Evolutionary conservation across 2,113 vertebrate species (phyloP).

Genomic region (Odocoileus virginianus): DNA sequence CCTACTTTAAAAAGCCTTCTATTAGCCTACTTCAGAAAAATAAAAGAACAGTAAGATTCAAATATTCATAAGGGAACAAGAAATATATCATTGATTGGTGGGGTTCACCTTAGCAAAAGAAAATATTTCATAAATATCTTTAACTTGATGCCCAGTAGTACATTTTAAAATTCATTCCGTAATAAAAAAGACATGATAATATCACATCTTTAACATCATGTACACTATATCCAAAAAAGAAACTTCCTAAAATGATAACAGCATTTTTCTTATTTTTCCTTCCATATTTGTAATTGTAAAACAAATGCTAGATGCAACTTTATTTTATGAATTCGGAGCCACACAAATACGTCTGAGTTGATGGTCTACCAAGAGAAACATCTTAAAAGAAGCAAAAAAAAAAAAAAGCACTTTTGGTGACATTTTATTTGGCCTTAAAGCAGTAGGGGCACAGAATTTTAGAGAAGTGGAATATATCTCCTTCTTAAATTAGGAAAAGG

Average conservation of each 20-base stretch:
- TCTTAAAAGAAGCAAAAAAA: neutral
- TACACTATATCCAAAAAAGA: neutral
- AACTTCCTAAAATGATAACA: slow-evolving; percentile 14
- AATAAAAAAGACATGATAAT: neutral
- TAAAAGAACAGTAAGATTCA: neutral
- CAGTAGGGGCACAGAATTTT: neutral
- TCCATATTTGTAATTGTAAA: neutral
- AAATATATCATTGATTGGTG: neutral
- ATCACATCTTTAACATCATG: neutral
- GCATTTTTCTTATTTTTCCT: neutral
- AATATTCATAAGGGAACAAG: neutral
- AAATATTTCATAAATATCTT: neutral
- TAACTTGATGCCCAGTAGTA: neutral
- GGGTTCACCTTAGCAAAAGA: neutral
- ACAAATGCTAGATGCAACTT: neutral
- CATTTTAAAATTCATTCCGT: neutral
- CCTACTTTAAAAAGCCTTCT: neutral
- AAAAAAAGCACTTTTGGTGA: neutral
- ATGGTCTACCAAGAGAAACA: neutral
- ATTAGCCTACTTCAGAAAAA: neutral
- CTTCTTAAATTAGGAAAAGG: neutral
- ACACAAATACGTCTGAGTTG: neutral
- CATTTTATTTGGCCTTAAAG: neutral
- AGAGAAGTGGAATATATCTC: neutral
- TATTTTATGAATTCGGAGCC: neutral